Conservation (phyloP, 2,888 invertebrate genomes). For the Apamea anceps region DNA sequence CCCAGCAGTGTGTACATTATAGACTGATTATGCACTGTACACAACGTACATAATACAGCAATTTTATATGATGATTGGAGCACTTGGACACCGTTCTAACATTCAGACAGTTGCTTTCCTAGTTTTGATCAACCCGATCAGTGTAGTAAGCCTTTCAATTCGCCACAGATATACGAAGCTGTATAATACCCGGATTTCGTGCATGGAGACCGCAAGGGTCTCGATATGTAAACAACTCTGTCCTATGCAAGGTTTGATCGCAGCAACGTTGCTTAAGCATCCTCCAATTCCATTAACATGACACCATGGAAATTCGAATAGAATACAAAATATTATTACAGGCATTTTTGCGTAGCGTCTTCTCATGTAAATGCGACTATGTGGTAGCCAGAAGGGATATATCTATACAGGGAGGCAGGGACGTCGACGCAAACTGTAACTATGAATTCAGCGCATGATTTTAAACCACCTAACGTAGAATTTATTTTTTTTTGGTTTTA, state of each 20-base stretch:
- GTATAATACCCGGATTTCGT: neutral
- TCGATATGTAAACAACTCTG: slow-evolving; percentile 22
- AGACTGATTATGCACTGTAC: no score
- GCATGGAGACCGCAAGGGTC: slow-evolving; percentile 6
- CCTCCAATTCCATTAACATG: slow-evolving; percentile 13
- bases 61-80: neutral
- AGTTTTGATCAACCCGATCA: neutral
- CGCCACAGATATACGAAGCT: neutral
- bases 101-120: neutral
- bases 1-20: no score
- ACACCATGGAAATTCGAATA: neutral
- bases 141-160: neutral
- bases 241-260: slow-evolving; percentile 18
- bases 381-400: neutral
- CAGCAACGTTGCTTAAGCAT: slow-evolving; percentile 1
- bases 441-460: no score
- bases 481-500: no score
- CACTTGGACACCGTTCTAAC: neutral
- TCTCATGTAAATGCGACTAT: neutral
- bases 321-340: neutral
- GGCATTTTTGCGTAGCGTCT: neutral
- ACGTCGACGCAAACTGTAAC: no score
- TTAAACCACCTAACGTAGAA: no score
- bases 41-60: neutral
- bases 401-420: neutral